Percentiles rank a stretch among this genome's conserved stretches.
phyloP scores from a whole-genome alignment of 2,797 vertebrate genomes.

The Nasua narica region DNA sequence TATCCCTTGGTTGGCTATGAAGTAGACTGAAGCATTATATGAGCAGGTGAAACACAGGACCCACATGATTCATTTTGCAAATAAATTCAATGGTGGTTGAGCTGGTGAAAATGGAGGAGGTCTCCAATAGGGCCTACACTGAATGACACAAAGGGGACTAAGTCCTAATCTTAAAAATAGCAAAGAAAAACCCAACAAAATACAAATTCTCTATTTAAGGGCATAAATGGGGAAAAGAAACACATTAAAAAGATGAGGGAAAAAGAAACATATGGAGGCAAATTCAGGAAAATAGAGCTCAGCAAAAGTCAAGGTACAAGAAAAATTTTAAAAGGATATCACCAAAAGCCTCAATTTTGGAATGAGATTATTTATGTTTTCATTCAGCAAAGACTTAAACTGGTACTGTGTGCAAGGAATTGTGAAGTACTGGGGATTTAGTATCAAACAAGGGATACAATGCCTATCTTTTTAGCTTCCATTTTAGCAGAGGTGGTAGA shows the following conservation, averaged over 20 bases:
- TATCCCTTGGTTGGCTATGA: background rate
- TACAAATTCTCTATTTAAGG: background rate
- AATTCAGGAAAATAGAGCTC: background rate
- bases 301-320: background rate
- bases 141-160: background rate
- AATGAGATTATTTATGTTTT: background rate
- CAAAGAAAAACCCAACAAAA: background rate
- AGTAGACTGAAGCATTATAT: background rate
- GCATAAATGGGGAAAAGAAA: background rate
- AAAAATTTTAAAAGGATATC: background rate
- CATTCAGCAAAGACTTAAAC: background rate
- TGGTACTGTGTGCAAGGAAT: background rate
- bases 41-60: background rate
- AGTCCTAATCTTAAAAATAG: background rate
- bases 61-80: background rate
- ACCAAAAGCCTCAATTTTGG: background rate
- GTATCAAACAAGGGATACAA: background rate
- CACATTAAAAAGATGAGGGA: background rate
- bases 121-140: background rate
- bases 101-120: background rate
- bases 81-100: background rate
- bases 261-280: background rate
- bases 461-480: background rate
- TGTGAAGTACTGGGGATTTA: background rate
- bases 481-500: background rate